Conservation (phyloP, 2,113 vertebrate genomes). For the Delphinus delphis region DNA sequence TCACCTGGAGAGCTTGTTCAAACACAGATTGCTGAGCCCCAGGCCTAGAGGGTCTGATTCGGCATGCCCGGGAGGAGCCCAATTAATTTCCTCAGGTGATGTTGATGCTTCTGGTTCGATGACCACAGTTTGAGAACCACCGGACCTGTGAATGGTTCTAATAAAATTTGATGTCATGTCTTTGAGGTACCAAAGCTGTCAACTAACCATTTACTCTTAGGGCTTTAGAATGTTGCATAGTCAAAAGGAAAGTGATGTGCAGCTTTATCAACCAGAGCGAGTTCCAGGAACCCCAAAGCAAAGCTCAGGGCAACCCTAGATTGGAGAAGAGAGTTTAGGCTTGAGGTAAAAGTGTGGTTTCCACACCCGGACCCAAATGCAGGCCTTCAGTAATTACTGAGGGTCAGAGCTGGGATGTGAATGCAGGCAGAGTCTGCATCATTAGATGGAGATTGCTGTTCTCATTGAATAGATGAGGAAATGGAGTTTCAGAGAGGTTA, state of each 20-base stretch:
- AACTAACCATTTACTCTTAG: neutral
- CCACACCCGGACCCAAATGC: fast-evolving
- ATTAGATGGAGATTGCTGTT: neutral
- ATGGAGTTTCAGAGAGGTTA: neutral
- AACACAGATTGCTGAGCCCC: neutral
- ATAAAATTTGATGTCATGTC: neutral
- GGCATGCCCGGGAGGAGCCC: neutral
- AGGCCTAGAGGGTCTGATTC: neutral
- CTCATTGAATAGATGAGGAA: neutral
- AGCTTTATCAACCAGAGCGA: neutral
- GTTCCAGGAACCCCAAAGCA: neutral
- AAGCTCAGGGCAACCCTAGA: neutral
- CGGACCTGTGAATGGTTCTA: neutral
- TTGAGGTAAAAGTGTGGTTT: neutral
- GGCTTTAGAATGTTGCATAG: neutral
- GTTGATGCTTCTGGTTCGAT: neutral
- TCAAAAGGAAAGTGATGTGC: neutral
- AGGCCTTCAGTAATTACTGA: neutral
- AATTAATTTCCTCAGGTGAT: neutral
- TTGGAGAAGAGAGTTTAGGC: neutral
- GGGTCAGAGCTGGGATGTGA: neutral
- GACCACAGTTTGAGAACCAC: neutral
- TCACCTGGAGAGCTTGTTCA: neutral
- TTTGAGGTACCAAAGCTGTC: neutral
- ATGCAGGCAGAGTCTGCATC: neutral